Evolutionary conservation across 2,797 vertebrate genomes (phyloP).

Genomic region (Acridotheres tristis): DNA sequence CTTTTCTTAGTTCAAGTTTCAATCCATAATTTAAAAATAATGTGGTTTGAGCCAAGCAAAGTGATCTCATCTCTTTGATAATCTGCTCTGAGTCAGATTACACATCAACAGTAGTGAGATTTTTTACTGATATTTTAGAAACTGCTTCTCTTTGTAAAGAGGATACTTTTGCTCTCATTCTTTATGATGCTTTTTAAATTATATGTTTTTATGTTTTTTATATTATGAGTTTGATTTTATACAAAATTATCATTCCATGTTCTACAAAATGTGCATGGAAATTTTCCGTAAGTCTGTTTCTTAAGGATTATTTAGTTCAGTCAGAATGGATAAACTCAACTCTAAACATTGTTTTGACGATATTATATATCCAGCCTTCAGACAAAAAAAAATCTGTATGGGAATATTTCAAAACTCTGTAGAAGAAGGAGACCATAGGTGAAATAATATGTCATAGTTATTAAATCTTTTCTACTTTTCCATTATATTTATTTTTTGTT

Average conservation of each 20-base stretch:
- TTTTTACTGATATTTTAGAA: not conserved
- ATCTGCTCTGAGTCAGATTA: not conserved
- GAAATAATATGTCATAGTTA: not conserved
- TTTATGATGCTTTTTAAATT: not conserved
- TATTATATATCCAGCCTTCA: not conserved
- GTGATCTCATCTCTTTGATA: not conserved
- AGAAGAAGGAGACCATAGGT: not conserved
- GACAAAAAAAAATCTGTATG: not conserved
- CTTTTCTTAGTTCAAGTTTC: not conserved
- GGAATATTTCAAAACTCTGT: not conserved
- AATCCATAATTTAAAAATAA: not conserved
- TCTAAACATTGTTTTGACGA: not conserved
- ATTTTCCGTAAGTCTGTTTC: not conserved
- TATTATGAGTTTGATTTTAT: not conserved
- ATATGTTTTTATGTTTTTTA: not conserved
- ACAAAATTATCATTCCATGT: accelerated
- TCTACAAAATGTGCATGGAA: not conserved
- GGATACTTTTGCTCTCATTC: not conserved
- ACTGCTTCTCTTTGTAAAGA: not conserved
- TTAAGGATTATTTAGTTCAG: not conserved
- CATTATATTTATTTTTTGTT: not conserved
- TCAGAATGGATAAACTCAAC: not conserved
- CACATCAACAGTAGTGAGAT: accelerated
- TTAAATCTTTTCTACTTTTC: not conserved
- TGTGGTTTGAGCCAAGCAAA: not conserved